Conservation (phyloP, 2,888 invertebrate species). For the Acanthosepion esculentum region DNA sequence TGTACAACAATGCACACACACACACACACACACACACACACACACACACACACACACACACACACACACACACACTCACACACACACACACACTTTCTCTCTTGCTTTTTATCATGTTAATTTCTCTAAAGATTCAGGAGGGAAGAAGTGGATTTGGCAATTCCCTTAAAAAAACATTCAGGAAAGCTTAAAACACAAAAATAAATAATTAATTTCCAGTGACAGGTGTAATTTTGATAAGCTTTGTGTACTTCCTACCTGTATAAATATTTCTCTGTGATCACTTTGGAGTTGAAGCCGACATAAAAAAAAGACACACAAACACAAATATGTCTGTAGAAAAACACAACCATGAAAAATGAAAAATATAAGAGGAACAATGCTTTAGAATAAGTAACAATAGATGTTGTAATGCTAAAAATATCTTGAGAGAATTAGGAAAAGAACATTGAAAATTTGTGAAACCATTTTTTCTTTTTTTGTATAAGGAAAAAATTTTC, state of each 20-base stretch:
- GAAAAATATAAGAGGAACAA: not conserved
- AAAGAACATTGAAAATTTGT: not conserved
- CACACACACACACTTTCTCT: not conserved
- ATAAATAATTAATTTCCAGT: conserved; percentile 15
- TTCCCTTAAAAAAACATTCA: not conserved
- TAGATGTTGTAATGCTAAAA: not conserved
- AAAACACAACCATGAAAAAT: not conserved
- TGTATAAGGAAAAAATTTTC: too few relatives aligned
- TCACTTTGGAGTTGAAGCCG: not conserved
- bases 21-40: too few relatives aligned
- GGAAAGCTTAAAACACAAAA: not conserved
- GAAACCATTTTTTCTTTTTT: not conserved
- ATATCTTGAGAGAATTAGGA: not conserved
- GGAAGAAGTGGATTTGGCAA: not conserved
- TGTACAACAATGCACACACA: too few relatives aligned
- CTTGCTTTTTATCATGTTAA: not conserved
- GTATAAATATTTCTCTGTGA: conserved; percentile 13
- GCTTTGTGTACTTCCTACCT: not conserved
- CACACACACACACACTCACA: too few relatives aligned
- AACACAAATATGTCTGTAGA: not conserved
- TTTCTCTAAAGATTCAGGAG: not conserved
- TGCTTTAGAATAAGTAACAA: not conserved
- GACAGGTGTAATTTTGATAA: conserved; percentile 1
- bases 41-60: too few relatives aligned
- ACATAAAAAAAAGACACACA: not conserved